Evolutionary conservation across 2,888 invertebrate species (phyloP).

Genomic region (Tachina grossa): DNA sequence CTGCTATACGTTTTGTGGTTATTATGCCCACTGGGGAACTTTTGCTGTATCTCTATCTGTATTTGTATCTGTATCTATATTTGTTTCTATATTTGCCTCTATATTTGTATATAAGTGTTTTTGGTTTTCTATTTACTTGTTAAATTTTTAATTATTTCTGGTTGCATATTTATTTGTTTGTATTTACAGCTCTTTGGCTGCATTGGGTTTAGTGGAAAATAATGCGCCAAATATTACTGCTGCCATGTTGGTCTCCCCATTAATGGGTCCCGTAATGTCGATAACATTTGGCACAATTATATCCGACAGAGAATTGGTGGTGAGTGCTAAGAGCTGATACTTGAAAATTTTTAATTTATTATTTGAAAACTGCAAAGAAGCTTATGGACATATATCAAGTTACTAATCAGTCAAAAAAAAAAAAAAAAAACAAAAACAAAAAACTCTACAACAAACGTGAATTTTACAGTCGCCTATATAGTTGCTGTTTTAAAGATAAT

Average conservation of each 20-base stretch:
- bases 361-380: neutral
- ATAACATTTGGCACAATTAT: constrained; percentile 92
- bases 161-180: constrained; percentile 25
- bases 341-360: constrained; percentile 11
- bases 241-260: constrained; percentile 89
- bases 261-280: constrained; percentile 94
- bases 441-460: too few relatives aligned
- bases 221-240: constrained; percentile 91
- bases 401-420: neutral
- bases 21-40: neutral
- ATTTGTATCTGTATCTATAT: neutral
- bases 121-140: constrained; percentile 18
- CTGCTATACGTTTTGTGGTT: constrained; percentile 29
- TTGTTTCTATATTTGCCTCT: neutral
- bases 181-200: constrained; percentile 88
- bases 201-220: constrained; percentile 92
- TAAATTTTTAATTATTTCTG: constrained; percentile 56
- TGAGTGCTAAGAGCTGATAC: constrained; percentile 75
- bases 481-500: too few relatives aligned
- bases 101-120: constrained; percentile 43
- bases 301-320: constrained; percentile 86
- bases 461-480: too few relatives aligned
- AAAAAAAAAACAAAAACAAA: too few relatives aligned
- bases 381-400: neutral
- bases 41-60: neutral